Evolutionary conservation across 2,888 invertebrate species (phyloP).

Genomic region (Colostygia pectinataria): DNA sequence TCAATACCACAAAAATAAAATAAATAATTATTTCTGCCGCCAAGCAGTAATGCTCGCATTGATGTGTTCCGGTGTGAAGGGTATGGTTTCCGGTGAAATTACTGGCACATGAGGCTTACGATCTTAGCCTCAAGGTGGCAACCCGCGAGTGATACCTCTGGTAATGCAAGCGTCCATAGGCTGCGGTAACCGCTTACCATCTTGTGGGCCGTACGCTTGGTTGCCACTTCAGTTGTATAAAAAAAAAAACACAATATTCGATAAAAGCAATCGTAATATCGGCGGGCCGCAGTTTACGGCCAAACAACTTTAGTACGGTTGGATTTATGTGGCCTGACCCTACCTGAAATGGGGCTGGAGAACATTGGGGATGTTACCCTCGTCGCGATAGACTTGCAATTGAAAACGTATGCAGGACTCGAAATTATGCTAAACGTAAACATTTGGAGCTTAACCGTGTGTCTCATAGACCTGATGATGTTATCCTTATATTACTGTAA

Average conservation of each 20-base stretch:
- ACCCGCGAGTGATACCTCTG: too few species aligned
- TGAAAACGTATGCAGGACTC: constrained; percentile 22
- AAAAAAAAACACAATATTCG: constrained; percentile 51
- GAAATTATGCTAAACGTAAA: constrained; percentile 15
- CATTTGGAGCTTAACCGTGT: constrained; percentile 2
- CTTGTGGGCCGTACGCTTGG: too few species aligned
- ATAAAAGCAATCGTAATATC: constrained; percentile 71
- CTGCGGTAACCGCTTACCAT: too few species aligned
- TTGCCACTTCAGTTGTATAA: too few species aligned
- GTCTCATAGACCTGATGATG: background rate
- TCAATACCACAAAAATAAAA: constrained; percentile 24
- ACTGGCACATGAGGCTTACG: too few species aligned
- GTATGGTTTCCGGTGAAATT: too few species aligned
- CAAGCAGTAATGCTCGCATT: too few species aligned
- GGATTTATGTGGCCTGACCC: constrained; percentile 66
- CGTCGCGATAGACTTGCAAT: constrained; percentile 18
- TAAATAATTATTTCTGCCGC: too few species aligned
- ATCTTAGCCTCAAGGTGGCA: too few species aligned
- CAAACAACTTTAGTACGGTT: constrained; percentile 59
- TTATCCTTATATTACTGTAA: too few species aligned
- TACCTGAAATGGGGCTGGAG: constrained; percentile 49
- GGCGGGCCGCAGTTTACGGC: constrained; percentile 60
- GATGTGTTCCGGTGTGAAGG: too few species aligned
- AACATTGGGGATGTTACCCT: constrained; percentile 40
- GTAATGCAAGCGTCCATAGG: too few species aligned